These are phyloP conservation scores for Leguminivora glycinivorella DNA, from an alignment of 1,140 invertebrate genomes.

Conservation along the genomic window DNA sequence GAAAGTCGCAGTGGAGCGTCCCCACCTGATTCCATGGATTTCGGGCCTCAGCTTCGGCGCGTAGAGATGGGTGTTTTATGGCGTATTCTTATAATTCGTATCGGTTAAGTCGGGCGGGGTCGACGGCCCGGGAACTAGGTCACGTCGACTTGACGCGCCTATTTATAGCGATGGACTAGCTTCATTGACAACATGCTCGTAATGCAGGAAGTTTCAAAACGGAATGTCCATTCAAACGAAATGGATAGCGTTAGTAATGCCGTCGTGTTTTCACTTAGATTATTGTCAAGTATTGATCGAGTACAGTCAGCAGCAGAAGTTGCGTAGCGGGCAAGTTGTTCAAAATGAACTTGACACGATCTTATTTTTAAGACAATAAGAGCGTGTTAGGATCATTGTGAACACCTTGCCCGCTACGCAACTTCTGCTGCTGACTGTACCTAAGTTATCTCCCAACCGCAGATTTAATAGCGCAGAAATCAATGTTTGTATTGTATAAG, in stretches of 20 bases:
- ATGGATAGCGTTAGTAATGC: background rate
- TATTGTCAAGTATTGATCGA: too few relatives aligned
- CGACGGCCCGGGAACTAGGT: conserved; percentile 39
- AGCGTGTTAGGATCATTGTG: too few relatives aligned
- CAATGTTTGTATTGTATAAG: too few relatives aligned
- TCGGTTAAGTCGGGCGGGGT: conserved; percentile 29
- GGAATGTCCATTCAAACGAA: conserved; percentile 8
- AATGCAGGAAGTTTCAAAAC: conserved; percentile 25
- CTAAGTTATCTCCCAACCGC: too few relatives aligned
- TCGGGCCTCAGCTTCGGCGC: background rate
- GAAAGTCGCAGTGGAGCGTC: background rate
- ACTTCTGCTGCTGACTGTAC: too few relatives aligned
- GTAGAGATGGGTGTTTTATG: background rate
- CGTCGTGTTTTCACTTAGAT: background rate
- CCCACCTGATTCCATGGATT: background rate
- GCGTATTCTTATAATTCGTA: conserved; percentile 24
- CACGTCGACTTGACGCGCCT: conserved; percentile 34
- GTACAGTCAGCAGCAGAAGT: too few relatives aligned
- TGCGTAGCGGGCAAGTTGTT: too few relatives aligned
- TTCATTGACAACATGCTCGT: conserved; percentile 22
- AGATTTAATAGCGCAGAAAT: too few relatives aligned
- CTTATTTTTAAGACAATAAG: too few relatives aligned
- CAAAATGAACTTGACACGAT: too few relatives aligned
- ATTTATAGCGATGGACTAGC: conserved; percentile 38
- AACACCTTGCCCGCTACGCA: too few relatives aligned